Conservation (phyloP, 23 tunicate species). For the Oikopleura dioica region DNA sequence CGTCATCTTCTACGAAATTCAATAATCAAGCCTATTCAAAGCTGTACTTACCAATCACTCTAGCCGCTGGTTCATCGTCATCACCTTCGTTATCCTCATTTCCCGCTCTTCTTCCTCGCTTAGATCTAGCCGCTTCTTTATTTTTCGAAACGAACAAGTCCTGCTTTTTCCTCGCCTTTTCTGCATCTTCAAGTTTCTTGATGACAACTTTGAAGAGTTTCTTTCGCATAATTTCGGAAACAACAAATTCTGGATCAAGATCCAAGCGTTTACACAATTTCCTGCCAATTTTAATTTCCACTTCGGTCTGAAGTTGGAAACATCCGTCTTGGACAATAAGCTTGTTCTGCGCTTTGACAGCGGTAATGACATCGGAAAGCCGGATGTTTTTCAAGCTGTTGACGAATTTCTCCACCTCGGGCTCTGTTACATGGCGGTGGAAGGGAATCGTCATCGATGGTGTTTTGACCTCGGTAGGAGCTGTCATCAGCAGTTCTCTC, state of each 20-base stretch:
- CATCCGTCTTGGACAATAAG: not conserved
- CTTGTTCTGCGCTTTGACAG: not conserved
- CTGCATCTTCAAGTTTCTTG: not conserved
- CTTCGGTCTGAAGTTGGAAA: not conserved
- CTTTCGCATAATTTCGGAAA: not conserved
- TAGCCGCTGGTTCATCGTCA: slow-evolving; percentile 4
- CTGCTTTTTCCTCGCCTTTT: slow-evolving; percentile 11
- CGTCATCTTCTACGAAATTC: not conserved
- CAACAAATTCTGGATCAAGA: not conserved
- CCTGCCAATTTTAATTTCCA: not conserved
- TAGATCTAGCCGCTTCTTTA: no score
- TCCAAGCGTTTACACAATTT: not conserved
- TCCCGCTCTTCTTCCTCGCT: not conserved
- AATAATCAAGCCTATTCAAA: not conserved
- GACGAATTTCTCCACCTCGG: slow-evolving; percentile 13
- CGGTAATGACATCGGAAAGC: not conserved
- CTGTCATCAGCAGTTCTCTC: slow-evolving; percentile 73
- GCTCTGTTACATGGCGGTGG: slow-evolving; percentile 10
- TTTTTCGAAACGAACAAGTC: not conserved
- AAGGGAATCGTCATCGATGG: slow-evolving; percentile 73
- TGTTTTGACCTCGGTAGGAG: slow-evolving; percentile 31
- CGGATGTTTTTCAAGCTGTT: not conserved
- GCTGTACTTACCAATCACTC: not conserved
- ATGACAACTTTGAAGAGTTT: not conserved
- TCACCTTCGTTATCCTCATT: slow-evolving; percentile 17